Evolutionary conservation across 2,888 invertebrate species (phyloP), one percentile per base, ranked within the genome.

Genomic region (Sesamia inferens): DNA sequence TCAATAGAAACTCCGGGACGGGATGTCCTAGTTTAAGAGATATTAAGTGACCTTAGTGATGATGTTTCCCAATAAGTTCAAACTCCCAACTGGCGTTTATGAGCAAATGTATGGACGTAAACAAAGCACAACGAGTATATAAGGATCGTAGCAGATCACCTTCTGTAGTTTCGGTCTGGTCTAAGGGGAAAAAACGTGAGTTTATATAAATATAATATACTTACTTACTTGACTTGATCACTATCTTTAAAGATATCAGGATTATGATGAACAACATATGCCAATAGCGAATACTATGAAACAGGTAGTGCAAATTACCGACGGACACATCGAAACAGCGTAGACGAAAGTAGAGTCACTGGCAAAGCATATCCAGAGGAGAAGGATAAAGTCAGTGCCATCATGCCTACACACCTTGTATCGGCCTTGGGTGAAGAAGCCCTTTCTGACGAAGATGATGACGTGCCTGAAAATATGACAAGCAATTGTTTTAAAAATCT

Each of bases 221-320:
- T n/a, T 14, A 84, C 81, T 85, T 93, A 97, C 97, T 97, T 96
- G 58, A 97, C 94, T 83, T 97, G 92, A 91, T 98, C 98, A 1
- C 98, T 98, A 88, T 98, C 98, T 89, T 98, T 98, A 88, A 97
- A 98, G 4, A 85, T 81, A 13, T 85, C 61, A 0, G 87, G 98
- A 92, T 98, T 98, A 90, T 98, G 98, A 93, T 98, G 98, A 0
- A 97, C 98, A 6, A n/a, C n/a, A 88, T 97, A 97, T 86, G 3
- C 97, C 98, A 79, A 98, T 97, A 0, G 96, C 85, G 7, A 93
- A 95, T 88, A 98, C 98, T 3, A 96, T 88, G 57, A 97, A 96
- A 84, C 98, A 97, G 0, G 93, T 95, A 0, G 96, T 90, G 19
- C 96, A 86, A 22, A 97, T 87, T 16, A 97, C 96, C 83, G 96